Conservation (phyloP, 2,888 invertebrate species). For the Rotaria magnacalcarata region DNA sequence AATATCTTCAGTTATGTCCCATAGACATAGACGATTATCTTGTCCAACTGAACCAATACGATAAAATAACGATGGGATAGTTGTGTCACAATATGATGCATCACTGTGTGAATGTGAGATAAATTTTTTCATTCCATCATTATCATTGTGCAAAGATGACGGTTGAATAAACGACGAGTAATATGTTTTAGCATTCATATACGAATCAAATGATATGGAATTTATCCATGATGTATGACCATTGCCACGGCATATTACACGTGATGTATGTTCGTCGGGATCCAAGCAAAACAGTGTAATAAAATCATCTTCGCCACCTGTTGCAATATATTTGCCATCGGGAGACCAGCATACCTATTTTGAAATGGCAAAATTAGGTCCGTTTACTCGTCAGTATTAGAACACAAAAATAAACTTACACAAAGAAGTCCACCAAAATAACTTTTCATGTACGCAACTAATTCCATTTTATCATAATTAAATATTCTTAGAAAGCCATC, state of each 20-base stretch:
- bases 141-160: constrained; percentile 55
- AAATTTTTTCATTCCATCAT: constrained; percentile 7
- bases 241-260: constrained; percentile 92
- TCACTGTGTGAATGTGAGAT: constrained; percentile 45
- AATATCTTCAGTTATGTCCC: constrained; percentile 95
- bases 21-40: constrained; percentile 92
- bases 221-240: constrained; percentile 97
- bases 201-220: constrained; percentile 75
- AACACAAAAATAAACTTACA: constrained; percentile 61
- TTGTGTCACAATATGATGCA: constrained; percentile 36
- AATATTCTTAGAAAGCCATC: constrained; percentile 86
- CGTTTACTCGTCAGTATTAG: too few species aligned
- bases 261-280: constrained; percentile 65
- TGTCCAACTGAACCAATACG: constrained; percentile 88
- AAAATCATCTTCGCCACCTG: constrained; percentile 96
- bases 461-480: constrained; percentile 93
- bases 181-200: constrained; percentile 56
- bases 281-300: constrained; percentile 92
- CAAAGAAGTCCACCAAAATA: constrained; percentile 96
- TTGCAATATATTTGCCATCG: constrained; percentile 80
- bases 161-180: constrained; percentile 61
- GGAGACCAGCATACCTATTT: constrained; percentile 78
- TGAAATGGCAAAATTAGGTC: too few species aligned
- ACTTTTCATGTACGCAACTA: constrained; percentile 80
- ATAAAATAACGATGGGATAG: constrained; percentile 37